phyloP scores from a whole-genome alignment of 2,888 invertebrate species.

The Epistrophella euchroma region DNA sequence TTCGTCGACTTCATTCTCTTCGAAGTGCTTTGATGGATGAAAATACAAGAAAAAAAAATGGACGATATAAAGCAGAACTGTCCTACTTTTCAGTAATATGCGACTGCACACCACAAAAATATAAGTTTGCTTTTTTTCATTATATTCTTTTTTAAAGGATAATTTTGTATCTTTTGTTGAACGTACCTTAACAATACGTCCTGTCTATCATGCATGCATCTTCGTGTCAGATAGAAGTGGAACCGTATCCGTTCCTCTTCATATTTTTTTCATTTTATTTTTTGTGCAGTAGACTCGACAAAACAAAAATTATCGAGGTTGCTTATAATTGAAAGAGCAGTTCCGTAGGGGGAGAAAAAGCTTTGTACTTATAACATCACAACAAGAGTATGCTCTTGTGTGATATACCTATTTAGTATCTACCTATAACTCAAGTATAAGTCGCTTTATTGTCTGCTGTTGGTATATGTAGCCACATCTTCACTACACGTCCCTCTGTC shows the following conservation, averaged over 20 bases:
- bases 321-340: constrained; percentile 69
- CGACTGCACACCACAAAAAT: constrained; percentile 9
- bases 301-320: constrained; percentile 68
- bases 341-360: constrained; percentile 64
- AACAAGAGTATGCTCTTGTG: constrained; percentile 50
- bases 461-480: constrained; percentile 13
- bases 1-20: constrained; percentile 47
- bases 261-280: constrained; percentile 23
- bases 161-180: constrained; percentile 44
- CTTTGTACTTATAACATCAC: constrained; percentile 56
- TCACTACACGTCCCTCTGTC: neutral
- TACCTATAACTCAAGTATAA: constrained; percentile 40
- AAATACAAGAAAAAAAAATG: constrained; percentile 18
- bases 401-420: constrained; percentile 9
- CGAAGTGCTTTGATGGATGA: constrained; percentile 42
- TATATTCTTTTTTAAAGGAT: constrained; percentile 35
- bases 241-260: constrained; percentile 50
- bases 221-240: constrained; percentile 60
- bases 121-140: neutral
- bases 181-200: constrained; percentile 43
- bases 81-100: constrained; percentile 45
- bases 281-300: constrained; percentile 48
- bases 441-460: constrained; percentile 56
- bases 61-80: constrained; percentile 31
- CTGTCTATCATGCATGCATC: constrained; percentile 59